These are phyloP conservation scores for Megaptera novaeangliae DNA, from an alignment of 2,113 vertebrate genomes.

Conservation along the genomic window DNA sequence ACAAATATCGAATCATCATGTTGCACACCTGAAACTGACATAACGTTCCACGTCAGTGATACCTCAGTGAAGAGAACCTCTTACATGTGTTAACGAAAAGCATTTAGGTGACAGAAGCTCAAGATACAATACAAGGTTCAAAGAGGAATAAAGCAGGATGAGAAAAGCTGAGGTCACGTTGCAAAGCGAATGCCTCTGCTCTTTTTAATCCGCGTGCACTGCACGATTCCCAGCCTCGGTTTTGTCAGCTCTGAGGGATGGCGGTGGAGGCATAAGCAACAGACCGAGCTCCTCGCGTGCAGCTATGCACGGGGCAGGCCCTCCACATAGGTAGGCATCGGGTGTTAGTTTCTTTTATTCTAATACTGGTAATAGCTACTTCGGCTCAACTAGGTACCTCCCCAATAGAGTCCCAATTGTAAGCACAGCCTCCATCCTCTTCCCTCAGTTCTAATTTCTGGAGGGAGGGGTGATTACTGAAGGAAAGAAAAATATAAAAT, in stretches of 20 bases:
- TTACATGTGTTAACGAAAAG: not conserved
- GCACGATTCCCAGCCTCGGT: not conserved
- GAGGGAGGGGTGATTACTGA: not conserved
- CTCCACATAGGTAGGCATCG: accelerated
- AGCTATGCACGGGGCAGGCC: accelerated
- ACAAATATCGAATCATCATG: no score
- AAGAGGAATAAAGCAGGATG: not conserved
- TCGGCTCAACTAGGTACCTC: not conserved
- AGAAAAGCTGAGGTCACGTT: no score
- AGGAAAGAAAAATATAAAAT: not conserved
- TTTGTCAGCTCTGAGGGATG: not conserved
- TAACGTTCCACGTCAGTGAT: not conserved
- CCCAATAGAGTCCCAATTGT: accelerated
- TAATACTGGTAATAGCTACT: not conserved
- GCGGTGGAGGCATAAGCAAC: no score
- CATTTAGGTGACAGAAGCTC: not conserved
- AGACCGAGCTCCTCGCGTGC: accelerated
- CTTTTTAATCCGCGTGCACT: not conserved
- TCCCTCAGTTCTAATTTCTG: not conserved
- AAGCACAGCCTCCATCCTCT: no score
- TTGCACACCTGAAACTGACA: not conserved
- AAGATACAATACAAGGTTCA: not conserved
- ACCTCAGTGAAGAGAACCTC: not conserved
- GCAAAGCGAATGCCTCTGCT: not conserved
- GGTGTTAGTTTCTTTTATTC: no score